These are phyloP conservation scores for Epirrita christyi DNA, from an alignment of 2,888 invertebrate genomes.

Conservation along the genomic window DNA sequence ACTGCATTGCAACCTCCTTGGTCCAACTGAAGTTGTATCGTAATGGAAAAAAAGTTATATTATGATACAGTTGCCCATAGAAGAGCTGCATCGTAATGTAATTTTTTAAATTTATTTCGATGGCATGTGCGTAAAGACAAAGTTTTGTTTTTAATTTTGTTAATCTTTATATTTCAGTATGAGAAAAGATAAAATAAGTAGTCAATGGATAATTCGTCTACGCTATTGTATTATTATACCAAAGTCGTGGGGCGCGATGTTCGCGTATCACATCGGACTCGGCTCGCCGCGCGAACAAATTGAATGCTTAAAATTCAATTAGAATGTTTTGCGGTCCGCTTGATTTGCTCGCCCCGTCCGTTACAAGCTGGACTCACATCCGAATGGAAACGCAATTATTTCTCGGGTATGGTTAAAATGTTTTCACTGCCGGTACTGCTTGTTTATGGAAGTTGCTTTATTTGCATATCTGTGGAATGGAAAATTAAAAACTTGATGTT, in stretches of 20 bases:
- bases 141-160: too few species aligned
- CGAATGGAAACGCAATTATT: conserved; percentile 74
- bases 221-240: not conserved
- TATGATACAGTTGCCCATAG: too few species aligned
- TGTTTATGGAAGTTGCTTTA: conserved; percentile 43
- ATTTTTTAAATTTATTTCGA: too few species aligned
- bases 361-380: conserved; percentile 73
- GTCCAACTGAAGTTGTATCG: too few species aligned
- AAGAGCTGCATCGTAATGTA: too few species aligned
- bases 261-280: conserved; percentile 54
- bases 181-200: too few species aligned
- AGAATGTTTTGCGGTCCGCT: conserved; percentile 83
- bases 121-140: too few species aligned
- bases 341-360: conserved; percentile 77
- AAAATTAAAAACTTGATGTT: conserved; percentile 41
- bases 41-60: too few species aligned
- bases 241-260: conserved; percentile 37
- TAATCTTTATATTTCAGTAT: too few species aligned
- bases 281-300: conserved; percentile 68
- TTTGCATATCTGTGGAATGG: conserved; percentile 45
- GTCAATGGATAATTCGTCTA: too few species aligned
- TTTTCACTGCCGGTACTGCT: conserved; percentile 42
- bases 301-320: conserved; percentile 85
- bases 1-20: too few species aligned
- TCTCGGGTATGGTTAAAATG: conserved; percentile 63